phyloP scores from a whole-genome alignment of 2,888 invertebrate species.

The Druceiella hillmani region DNA sequence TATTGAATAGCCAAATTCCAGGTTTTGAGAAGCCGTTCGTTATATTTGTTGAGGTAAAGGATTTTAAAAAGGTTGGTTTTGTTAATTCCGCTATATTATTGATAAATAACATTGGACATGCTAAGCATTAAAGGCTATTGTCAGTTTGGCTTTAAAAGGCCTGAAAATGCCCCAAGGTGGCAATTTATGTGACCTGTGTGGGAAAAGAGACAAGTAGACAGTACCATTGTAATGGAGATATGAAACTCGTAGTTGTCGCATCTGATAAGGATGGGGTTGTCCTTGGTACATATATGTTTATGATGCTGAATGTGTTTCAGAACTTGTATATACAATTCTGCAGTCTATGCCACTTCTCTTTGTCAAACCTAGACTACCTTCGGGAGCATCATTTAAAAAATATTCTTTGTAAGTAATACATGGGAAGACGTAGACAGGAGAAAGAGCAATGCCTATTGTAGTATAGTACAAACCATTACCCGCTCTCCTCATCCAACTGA shows the following conservation, averaged over 20 bases:
- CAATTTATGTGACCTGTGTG: conserved; percentile 22
- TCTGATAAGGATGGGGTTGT: too few relatives aligned
- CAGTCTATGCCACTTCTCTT: conserved; percentile 19
- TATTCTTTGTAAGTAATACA: conserved; percentile 14
- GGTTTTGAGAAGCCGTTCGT: conserved; percentile 20
- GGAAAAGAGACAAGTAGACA: conserved; percentile 20
- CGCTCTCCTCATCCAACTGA: conserved; percentile 22
- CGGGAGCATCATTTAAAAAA: conserved; percentile 14
- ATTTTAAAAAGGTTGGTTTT: too few relatives aligned
- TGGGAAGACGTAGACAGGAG: conserved; percentile 19
- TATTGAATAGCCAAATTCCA: too few relatives aligned
- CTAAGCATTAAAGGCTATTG: conserved; percentile 22
- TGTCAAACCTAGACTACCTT: conserved; percentile 18
- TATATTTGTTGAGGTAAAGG: conserved; percentile 22
- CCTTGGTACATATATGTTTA: too few relatives aligned
- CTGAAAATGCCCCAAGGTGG: conserved; percentile 21
- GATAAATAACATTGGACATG: conserved; percentile 21
- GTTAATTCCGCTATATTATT: conserved; percentile 17
- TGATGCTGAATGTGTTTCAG: too few relatives aligned
- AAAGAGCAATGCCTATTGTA: conserved; percentile 14
- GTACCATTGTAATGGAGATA: conserved; percentile 22
- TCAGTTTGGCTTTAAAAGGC: conserved; percentile 21
- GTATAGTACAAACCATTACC: conserved; percentile 17
- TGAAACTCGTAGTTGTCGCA: conserved; percentile 24
- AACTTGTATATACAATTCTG: conserved; percentile 17